Evolutionary conservation across 2,113 vertebrate genomes (phyloP), one percentile per base, ranked within the genome.

Genomic region (Rhea pennata): DNA sequence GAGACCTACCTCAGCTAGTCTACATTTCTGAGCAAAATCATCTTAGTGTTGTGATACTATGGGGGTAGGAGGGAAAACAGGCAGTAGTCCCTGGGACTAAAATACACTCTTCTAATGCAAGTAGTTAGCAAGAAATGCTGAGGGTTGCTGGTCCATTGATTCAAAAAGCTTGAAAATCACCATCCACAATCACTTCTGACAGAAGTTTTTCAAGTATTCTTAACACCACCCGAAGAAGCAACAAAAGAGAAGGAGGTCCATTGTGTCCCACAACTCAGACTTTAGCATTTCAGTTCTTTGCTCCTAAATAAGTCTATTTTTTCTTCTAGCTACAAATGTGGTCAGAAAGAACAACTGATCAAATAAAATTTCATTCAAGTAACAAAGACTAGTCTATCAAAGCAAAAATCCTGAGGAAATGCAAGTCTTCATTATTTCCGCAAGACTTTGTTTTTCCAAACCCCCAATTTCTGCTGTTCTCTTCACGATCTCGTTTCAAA

Each of bases 241-340:
- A 77, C 2, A 5, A 69, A 76, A 83, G 23, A 10, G 15, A 17
- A 19, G 46, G 46, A 9, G 2, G 26, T 23, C 13, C 46, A 58
- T 62, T n/a, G 33, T 21, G 39, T 15, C 36, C n/a, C 48, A 54
- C 31, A 22, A 36, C 8, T 61, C 31, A 59, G 5, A 61, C 12
- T 40, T 84, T 12, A 92, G 36, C 17, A 21, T 7, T 79, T 79
- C 58, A 76, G 48, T 46, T 72, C 75, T 90, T 51, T 67, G 42
- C 19, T 70, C 8, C 0, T 10, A 64, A 46, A 2, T 56, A 58
- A 23, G 1, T 50, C 0, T 2, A 20, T 61, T 65, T 33, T 31
- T 53, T 26, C 1, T 13, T 69, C 64, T 33, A 42, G 9, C 21
- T 51, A 61, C 13, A 58, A 12, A 72, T 21, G 33, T 33, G 27